Percentiles rank a stretch among this genome's conserved stretches.
Conservation (phyloP, 35 echinoderm and acorn worm genomes). For the Amphiura filiformis region DNA sequence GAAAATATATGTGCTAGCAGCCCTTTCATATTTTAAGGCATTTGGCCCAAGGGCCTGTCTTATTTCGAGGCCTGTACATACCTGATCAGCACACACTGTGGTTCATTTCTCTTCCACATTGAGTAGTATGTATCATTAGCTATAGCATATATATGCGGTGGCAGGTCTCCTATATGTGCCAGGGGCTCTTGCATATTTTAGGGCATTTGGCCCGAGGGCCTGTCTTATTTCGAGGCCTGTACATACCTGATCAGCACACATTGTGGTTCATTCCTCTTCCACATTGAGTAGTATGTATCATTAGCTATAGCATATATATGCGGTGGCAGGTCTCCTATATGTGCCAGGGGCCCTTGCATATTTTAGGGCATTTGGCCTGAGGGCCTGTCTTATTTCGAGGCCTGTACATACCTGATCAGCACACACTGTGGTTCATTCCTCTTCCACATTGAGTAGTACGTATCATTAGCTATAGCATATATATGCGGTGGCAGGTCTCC, state of each 20-base stretch:
- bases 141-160: constrained; percentile 96
- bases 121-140: constrained; percentile 97
- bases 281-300: constrained; percentile 98
- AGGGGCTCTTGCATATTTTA: neutral
- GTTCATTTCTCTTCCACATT: constrained; percentile 92
- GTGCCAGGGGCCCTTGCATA: too few species aligned
- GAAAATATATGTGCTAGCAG: neutral
- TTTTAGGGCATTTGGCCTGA: neutral
- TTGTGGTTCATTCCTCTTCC: constrained; percentile 87
- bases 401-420: constrained; percentile 77
- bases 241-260: constrained; percentile 94
- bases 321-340: constrained; percentile 89
- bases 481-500: constrained; percentile 94
- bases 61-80: constrained; percentile 18
- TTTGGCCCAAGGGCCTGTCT: neutral
- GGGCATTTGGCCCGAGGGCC: neutral
- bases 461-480: constrained; percentile 89
- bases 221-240: neutral
- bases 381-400: neutral
- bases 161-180: constrained; percentile 79
- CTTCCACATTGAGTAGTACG: constrained; percentile 99
- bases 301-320: constrained; percentile 98
- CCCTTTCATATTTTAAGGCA: neutral
- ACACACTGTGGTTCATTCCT: constrained; percentile 89
- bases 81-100: constrained; percentile 97